These are phyloP conservation scores for Clivina fossor DNA, from an alignment of 2,888 invertebrate genomes.

Conservation along the genomic window DNA sequence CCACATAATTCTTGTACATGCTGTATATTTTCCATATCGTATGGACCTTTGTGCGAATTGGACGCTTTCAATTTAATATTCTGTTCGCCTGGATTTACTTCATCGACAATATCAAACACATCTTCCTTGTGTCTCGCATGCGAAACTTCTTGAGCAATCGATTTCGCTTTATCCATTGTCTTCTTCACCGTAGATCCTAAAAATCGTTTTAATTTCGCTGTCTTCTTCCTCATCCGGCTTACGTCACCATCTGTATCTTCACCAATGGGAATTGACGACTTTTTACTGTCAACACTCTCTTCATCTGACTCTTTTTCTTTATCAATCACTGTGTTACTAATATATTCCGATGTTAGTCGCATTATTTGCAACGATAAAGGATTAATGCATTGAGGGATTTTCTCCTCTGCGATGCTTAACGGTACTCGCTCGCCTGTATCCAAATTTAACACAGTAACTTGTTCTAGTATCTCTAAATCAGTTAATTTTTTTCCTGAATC, in stretches of 20 bases:
- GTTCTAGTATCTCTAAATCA: slow-evolving; percentile 91
- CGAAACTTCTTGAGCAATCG: slow-evolving; percentile 84
- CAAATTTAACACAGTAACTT: slow-evolving; percentile 80
- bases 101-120: slow-evolving; percentile 81
- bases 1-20: slow-evolving; percentile 75
- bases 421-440: slow-evolving; percentile 91
- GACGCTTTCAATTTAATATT: slow-evolving; percentile 90
- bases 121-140: slow-evolving; percentile 87
- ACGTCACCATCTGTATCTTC: slow-evolving; percentile 45
- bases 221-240: slow-evolving; percentile 52
- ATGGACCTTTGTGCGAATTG: slow-evolving; percentile 94
- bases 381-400: slow-evolving; percentile 87
- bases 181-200: slow-evolving; percentile 88
- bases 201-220: slow-evolving; percentile 71
- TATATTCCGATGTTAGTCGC: slow-evolving; percentile 88
- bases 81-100: slow-evolving; percentile 74
- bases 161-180: slow-evolving; percentile 89
- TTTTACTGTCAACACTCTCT: slow-evolving; percentile 70
- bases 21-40: slow-evolving; percentile 89
- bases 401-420: slow-evolving; percentile 92
- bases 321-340: slow-evolving; percentile 64
- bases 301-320: slow-evolving; percentile 76
- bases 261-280: slow-evolving; percentile 58
- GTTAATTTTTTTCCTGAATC: slow-evolving; percentile 85
- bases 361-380: slow-evolving; percentile 94